phyloP scores from a whole-genome alignment of 1,140 invertebrate species.

The Eulimnadia texana region DNA sequence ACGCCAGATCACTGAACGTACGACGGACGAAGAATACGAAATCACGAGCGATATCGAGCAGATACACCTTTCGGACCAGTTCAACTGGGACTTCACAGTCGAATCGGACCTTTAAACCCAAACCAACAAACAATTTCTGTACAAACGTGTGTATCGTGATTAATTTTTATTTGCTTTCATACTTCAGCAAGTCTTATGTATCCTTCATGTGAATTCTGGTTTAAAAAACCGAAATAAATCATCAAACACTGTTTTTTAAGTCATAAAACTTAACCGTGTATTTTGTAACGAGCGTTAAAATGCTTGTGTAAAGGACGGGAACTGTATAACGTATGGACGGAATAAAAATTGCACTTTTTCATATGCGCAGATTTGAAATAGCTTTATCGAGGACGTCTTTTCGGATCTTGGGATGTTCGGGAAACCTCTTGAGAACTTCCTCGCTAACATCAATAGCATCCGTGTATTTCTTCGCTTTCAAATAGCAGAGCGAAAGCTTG shows the following conservation, averaged over 20 bases:
- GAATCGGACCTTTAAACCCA: background rate
- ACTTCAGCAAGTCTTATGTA: too few relatives aligned
- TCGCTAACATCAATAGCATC: conserved; percentile 76
- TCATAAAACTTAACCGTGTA: too few relatives aligned
- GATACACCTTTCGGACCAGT: background rate
- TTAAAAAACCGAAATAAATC: too few relatives aligned
- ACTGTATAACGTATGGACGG: background rate
- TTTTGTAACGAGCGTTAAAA: too few relatives aligned
- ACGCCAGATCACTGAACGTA: background rate
- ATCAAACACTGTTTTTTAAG: too few relatives aligned
- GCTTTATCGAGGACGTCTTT: conserved; percentile 93
- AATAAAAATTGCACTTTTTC: too few relatives aligned
- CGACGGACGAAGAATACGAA: background rate
- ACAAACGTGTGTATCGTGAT: too few relatives aligned
- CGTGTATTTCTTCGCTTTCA: conserved; percentile 79
- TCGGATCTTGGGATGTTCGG: conserved; percentile 77
- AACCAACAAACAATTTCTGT: too few relatives aligned
- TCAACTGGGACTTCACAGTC: background rate
- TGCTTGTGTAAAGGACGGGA: too few relatives aligned
- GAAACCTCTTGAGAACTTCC: conserved; percentile 59
- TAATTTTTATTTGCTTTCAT: too few relatives aligned
- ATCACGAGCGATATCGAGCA: background rate
- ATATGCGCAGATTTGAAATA: conserved; percentile 62
- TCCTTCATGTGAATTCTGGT: too few relatives aligned
- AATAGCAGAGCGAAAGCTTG: conserved; percentile 78